Evolutionary conservation across 2,888 invertebrate species (phyloP), one percentile per base, ranked within the genome.

Genomic region (Phasia obesa): DNA sequence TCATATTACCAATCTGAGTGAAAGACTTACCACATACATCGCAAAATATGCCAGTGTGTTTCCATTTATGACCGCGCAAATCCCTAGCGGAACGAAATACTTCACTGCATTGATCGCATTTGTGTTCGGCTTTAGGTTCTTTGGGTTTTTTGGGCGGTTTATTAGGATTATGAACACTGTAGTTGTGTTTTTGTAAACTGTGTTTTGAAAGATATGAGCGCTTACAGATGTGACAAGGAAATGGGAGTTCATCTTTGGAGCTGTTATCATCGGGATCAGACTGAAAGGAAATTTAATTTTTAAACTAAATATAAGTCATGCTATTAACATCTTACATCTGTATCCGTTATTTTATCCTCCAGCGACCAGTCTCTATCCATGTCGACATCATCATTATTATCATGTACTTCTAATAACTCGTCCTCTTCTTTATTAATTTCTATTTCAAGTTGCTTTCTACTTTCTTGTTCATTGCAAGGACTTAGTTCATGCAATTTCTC

Each of bases 21-120:
- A 90, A 90, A 1, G 87, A 85, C 21, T 89, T 87, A 15, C 89
- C 89, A 49, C 90, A 90, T 38, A 90, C 88, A 74, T 90, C 89
- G 59, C 90, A 90, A 38, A 87, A 85, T 35, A 89, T 89, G 15
- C 89, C 89, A 15, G 89, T 89, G 49, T 89, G 89, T 73, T 89
- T 89, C 87, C 87, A 88, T 47, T 87, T 88, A 67, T 89, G 89
- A 0, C 88, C 88, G 0, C 87, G 87, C 19, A 89, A 75, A 62
- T 88, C 87, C 0, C 89, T 85, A 31, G 87, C 89, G 1, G 87
- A 87, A 11, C 87, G 87, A 73, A 89, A 89, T 0, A 86, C 85
- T 49, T 88, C 86, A 38, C 86, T 87, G 78, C 89, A 89, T 17
- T 88, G 87, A 2, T 82, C 70, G 59, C 89, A 89, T 80, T 86